These are phyloP conservation scores for Momotus momota DNA, from an alignment of 2,797 vertebrate genomes.

Conservation along the genomic window DNA sequence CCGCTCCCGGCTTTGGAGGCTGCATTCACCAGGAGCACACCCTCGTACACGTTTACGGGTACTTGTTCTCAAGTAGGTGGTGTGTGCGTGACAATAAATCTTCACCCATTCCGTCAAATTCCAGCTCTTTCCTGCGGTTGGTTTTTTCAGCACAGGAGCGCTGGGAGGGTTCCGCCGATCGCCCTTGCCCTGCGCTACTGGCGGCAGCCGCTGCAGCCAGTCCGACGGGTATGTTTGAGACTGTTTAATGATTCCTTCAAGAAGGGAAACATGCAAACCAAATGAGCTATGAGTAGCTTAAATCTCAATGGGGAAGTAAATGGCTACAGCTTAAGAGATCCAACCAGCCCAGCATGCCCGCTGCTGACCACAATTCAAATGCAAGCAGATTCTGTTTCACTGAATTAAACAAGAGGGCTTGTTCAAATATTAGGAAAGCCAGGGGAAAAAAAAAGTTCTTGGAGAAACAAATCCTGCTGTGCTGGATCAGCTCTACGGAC, in stretches of 20 bases:
- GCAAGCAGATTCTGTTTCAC: neutral
- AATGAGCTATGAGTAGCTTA: conserved; percentile 10
- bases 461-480: conserved; percentile 47
- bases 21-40: accelerated
- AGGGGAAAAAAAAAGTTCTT: neutral
- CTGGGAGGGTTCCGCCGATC: neutral
- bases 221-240: neutral
- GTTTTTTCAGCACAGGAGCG: neutral
- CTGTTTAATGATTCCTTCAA: neutral
- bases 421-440: conserved; percentile 32
- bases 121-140: neutral
- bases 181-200: neutral
- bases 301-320: conserved; percentile 29
- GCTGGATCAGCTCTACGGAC: neutral
- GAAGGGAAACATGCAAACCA: conserved; percentile 24
- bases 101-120: neutral
- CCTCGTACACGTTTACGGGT: accelerated
- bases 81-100: neutral
- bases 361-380: conserved; percentile 17
- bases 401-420: neutral
- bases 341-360: neutral
- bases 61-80: neutral
- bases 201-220: neutral
- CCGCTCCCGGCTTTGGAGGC: neutral
- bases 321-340: neutral